Base-by-base conservation (phyloP, 2,113 vertebrate genomes). In the Climacteris rufus region DNA sequence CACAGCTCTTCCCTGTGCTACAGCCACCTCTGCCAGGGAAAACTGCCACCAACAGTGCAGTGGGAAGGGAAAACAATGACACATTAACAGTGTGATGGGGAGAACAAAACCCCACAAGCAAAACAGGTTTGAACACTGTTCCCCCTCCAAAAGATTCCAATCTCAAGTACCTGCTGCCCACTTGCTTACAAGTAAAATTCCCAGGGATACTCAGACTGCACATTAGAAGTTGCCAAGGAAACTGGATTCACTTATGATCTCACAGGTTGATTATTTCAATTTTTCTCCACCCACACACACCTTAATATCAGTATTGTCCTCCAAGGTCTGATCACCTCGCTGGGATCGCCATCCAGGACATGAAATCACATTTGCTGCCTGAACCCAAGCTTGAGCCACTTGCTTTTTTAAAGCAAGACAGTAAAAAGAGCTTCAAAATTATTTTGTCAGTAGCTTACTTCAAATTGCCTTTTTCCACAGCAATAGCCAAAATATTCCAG, bases 71-170 rank as follows among this genome's bases (percentile, higher is more conserved):
- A n/a, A 64, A n/a, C 15, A 35, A 4, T 8, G 17, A 35, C 10
- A 23, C 18, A 11, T 9, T 30, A 11, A 25, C 45, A 31, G 20
- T 37, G 50, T 1, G 1, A 25, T 7, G 20, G 45, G 65, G 60
- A 61, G n/a, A 85, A 57, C 20, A 69, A 52, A 82, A 53, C 11
- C 17, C 13, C 10, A 19, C 0, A 16, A 0, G 0, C 21, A 18
- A 19, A 61, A 18, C 47, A 50, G 45, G 19, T n/a, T 6, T 54
- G 53, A 50, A 42, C 61, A 27, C 20, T 14, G 19, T 18, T 49
- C 35, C 78, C 49, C 13, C 33, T 53, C 78, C 33, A 60, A 85
- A 52, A 39, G 40, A 53, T 60, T 83, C 77, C 21, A 12, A 39
- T 31, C 20, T 47, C 63, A 24, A 54, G 31, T 15, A 65, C 45